A percentile compares a stretch with the other conserved stretches of the same genome.
Evolutionary conservation across 2,113 vertebrate genomes (phyloP).

Genomic region (Mus musculus): GRCm39 chr2:39704501-39705000

Average conservation of each 20-base stretch:
- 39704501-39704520: background rate
- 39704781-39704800: background rate
- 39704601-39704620: background rate
- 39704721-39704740: background rate
- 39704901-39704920: background rate
- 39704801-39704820: accelerated
- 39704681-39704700: background rate
- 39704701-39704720: background rate
- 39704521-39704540: background rate
- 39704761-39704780: background rate
- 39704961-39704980: background rate
- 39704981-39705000: background rate
- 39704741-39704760: background rate
- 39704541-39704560: background rate
- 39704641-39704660: background rate
- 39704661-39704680: background rate
- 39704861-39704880: background rate
- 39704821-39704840: background rate
- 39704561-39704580: background rate
- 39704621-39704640: background rate
- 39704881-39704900: background rate
- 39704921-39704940: background rate
- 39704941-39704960: background rate
- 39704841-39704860: background rate
- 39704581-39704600: background rate